Percentiles rank a stretch among this genome's conserved stretches.
phyloP scores from a whole-genome alignment of 2,888 invertebrate genomes.

The Tenodera sinensis region DNA sequence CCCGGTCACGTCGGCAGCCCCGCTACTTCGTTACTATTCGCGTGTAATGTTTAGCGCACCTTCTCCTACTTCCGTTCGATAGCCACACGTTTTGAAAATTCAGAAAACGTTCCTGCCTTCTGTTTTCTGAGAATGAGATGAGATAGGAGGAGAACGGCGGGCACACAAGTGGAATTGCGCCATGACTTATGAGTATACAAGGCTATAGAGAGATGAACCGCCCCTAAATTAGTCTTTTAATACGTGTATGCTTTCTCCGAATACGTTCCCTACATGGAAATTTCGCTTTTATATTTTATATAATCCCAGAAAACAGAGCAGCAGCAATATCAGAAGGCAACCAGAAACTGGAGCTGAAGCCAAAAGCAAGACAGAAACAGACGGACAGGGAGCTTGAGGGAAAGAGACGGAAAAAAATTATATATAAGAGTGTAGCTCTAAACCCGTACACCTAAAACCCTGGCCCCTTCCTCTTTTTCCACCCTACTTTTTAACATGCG shows the following conservation, averaged over 20 bases:
- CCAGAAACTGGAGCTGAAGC: not conserved
- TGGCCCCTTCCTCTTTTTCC: not conserved
- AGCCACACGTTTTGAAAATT: constrained; percentile 3
- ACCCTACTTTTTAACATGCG: constrained; percentile 17
- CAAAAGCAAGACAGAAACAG: constrained; percentile 12
- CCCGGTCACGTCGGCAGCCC: not conserved
- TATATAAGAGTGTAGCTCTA: constrained; percentile 19
- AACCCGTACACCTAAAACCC: constrained; percentile 14
- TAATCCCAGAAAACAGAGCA: constrained; percentile 18
- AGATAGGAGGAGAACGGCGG: not conserved
- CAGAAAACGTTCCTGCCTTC: constrained; percentile 13
- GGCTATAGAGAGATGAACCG: constrained; percentile 16
- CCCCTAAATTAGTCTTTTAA: constrained; percentile 18
- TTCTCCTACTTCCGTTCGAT: not conserved
- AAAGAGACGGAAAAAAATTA: constrained; percentile 10
- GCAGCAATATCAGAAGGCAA: constrained; percentile 16
- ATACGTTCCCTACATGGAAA: constrained; percentile 14
- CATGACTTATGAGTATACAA: constrained; percentile 13
- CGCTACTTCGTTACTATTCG: not conserved
- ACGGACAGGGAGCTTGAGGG: not conserved
- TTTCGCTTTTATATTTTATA: constrained; percentile 19
- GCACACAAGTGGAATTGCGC: constrained; percentile 9
- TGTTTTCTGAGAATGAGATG: constrained; percentile 2
- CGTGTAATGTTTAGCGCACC: not conserved
- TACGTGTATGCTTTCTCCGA: constrained; percentile 15